Percentiles rank a stretch among this genome's conserved stretches.
These are phyloP conservation scores for Agrilus cyanescens DNA, from an alignment of 2,888 invertebrate species.

Conservation along the genomic window DNA sequence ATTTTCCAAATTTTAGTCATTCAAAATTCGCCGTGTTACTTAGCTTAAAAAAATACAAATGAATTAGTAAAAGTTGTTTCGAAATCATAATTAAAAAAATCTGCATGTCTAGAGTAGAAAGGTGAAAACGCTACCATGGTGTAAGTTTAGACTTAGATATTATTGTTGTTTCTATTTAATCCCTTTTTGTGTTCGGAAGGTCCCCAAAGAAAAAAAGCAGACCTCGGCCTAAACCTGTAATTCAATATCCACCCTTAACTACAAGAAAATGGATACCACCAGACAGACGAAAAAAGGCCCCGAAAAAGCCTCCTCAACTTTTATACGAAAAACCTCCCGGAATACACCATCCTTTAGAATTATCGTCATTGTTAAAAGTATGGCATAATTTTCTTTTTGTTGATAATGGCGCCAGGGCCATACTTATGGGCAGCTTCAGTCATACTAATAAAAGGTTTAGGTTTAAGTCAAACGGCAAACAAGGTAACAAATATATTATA, in stretches of 20 bases:
- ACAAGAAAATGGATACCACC: conserved; percentile 32
- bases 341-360: conserved; percentile 22
- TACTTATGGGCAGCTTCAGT: conserved; percentile 26
- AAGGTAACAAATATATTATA: conserved; percentile 21
- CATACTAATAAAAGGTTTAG: conserved; percentile 25
- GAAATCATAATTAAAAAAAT: too few species aligned
- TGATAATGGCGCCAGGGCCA: conserved; percentile 17
- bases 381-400: conserved; percentile 27
- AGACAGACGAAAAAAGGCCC: conserved; percentile 17
- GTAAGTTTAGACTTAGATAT: neutral
- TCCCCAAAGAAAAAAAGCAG: conserved; percentile 2
- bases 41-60: too few species aligned
- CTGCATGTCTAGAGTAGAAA: neutral
- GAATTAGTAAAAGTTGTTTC: too few species aligned
- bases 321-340: conserved; percentile 25
- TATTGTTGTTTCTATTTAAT: neutral
- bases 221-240: conserved; percentile 13
- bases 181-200: too few species aligned
- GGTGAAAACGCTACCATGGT: neutral
- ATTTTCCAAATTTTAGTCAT: too few species aligned
- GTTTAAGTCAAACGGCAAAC: conserved; percentile 26
- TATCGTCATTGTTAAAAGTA: conserved; percentile 26
- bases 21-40: too few species aligned
- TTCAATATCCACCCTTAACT: conserved; percentile 29
- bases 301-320: conserved; percentile 14